Evolutionary conservation across 2,113 vertebrate species (phyloP).

Genomic region (Hippolais icterina): DNA sequence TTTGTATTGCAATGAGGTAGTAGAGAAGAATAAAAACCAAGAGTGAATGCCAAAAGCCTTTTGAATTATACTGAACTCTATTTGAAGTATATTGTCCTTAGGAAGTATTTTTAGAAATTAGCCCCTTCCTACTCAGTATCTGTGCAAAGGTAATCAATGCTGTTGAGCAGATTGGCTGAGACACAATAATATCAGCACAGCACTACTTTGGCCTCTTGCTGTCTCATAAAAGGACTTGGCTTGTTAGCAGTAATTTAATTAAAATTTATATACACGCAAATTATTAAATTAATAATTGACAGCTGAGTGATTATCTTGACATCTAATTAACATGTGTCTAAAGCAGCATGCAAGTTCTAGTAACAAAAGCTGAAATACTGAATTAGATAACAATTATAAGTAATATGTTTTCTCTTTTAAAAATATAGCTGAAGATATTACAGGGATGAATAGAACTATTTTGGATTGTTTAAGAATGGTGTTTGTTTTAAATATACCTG

Average conservation of each 20-base stretch:
- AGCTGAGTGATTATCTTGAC: not conserved
- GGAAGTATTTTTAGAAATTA: not conserved
- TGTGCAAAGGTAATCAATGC: not conserved
- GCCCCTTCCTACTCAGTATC: not conserved
- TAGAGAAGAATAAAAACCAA: not conserved
- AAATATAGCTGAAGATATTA: not conserved
- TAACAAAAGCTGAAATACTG: not conserved
- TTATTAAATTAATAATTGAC: not conserved
- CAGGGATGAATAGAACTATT: not conserved
- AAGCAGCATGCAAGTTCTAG: not conserved
- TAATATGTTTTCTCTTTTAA: not conserved
- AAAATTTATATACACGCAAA: not conserved
- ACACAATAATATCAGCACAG: not conserved
- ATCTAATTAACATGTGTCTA: not conserved
- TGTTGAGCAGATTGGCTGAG: not conserved
- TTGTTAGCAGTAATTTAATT: conserved; percentile 3
- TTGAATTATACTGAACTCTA: not conserved
- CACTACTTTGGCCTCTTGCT: not conserved
- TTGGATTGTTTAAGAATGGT: not conserved
- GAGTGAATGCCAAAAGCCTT: not conserved
- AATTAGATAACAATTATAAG: not conserved
- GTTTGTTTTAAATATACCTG: not conserved
- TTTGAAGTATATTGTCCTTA: not conserved
- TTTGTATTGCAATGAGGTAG: not conserved
- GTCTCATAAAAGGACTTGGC: not conserved